These are phyloP conservation scores for Sarcoramphus papa DNA, from an alignment of 2,797 vertebrate genomes.

Conservation along the genomic window DNA sequence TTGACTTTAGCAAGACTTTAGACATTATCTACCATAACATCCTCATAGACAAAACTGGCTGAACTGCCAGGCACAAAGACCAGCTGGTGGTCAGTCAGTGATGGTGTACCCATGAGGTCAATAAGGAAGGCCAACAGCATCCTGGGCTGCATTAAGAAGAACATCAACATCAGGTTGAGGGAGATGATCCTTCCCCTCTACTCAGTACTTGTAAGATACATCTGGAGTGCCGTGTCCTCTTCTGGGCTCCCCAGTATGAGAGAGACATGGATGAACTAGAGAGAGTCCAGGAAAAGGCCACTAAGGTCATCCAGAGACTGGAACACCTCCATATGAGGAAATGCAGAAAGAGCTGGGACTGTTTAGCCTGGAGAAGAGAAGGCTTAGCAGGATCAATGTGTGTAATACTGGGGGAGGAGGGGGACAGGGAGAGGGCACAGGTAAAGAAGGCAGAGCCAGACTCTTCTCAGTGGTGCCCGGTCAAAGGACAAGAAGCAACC, in stretches of 20 bases:
- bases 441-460: background rate
- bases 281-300: background rate
- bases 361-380: background rate
- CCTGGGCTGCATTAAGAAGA: background rate
- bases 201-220: background rate
- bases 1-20: background rate
- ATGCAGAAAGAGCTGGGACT: background rate
- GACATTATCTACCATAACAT: accelerated
- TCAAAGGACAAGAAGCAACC: background rate
- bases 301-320: background rate
- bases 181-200: background rate
- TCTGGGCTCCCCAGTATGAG: background rate
- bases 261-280: background rate
- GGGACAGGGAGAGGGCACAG: background rate
- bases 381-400: background rate
- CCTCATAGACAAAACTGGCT: background rate
- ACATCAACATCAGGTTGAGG: background rate
- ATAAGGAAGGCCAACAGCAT: background rate
- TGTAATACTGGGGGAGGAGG: background rate
- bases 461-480: background rate
- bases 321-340: background rate
- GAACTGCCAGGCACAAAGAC: background rate
- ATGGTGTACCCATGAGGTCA: background rate
- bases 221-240: background rate
- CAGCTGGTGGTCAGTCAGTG: background rate